These are phyloP conservation scores for Cariama cristata DNA, from an alignment of 2,113 vertebrate species.

Conservation along the genomic window DNA sequence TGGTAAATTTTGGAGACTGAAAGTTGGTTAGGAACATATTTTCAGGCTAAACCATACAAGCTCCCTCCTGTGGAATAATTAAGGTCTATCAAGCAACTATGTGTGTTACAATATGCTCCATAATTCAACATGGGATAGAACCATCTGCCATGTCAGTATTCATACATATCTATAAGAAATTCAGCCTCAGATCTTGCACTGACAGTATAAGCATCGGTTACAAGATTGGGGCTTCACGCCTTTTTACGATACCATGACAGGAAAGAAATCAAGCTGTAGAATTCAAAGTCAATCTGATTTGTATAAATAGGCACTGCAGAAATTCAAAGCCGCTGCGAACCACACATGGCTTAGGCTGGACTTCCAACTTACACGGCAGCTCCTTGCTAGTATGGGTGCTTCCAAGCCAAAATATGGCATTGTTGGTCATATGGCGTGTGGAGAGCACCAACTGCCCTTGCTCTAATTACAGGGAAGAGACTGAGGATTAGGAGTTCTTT, in stretches of 20 bases:
- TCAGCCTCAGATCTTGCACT: not conserved
- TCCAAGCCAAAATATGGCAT: not conserved
- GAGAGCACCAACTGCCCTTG: slow-evolving; percentile 1
- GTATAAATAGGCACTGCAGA: not conserved
- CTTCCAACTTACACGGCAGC: not conserved
- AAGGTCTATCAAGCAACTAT: not conserved
- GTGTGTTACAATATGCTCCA: not conserved
- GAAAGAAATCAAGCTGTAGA: slow-evolving; percentile 11
- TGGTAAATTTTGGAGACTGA: not conserved
- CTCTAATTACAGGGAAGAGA: slow-evolving; percentile 55
- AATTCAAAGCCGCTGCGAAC: slow-evolving; percentile 2
- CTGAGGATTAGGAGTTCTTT: slow-evolving; percentile 44
- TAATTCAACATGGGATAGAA: slow-evolving; percentile 30
- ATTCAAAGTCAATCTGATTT: not conserved
- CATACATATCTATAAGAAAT: not conserved
- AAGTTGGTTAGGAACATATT: not conserved
- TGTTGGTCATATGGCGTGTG: not conserved
- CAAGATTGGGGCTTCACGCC: not conserved
- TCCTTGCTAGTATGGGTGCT: not conserved
- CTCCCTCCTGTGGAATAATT: slow-evolving; percentile 58
- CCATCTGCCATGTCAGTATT: slow-evolving; percentile 28
- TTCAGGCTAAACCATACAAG: slow-evolving; percentile 3
- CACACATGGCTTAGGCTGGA: not conserved
- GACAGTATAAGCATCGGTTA: not conserved
- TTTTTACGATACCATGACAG: not conserved